Percentiles rank a stretch among this genome's conserved stretches.
Evolutionary conservation across 1,140 invertebrate species (phyloP).

Genomic region (Radopholus similis): DNA sequence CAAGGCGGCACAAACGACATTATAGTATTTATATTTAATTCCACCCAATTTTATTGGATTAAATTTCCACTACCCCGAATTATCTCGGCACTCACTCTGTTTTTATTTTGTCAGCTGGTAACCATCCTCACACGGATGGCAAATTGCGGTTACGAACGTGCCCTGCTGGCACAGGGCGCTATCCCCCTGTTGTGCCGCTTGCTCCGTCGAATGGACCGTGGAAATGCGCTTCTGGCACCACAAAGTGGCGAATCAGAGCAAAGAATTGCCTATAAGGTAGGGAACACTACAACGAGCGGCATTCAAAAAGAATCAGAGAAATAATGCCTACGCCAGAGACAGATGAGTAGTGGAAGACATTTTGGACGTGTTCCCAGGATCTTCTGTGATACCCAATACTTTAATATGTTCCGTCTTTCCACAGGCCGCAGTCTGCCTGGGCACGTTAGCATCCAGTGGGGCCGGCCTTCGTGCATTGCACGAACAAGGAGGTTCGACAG

Average conservation of each 20-base stretch:
- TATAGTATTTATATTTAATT: background rate
- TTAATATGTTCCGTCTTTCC: background rate
- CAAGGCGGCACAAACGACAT: too few relatives aligned
- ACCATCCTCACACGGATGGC: constrained; percentile 30
- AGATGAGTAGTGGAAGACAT: background rate
- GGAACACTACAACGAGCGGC: too few relatives aligned
- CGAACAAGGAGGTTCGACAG: constrained; percentile 8
- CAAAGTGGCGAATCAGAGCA: too few relatives aligned
- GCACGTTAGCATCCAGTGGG: constrained; percentile 5
- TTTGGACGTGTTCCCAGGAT: background rate
- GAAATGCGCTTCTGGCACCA: too few relatives aligned
- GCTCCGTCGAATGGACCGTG: constrained; percentile 1
- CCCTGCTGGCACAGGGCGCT: constrained; percentile 27
- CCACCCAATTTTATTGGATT: constrained; percentile 8
- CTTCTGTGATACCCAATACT: background rate
- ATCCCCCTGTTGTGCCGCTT: constrained; percentile 24
- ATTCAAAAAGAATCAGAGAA: too few relatives aligned
- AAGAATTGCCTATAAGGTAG: too few relatives aligned
- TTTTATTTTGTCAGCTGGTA: too few relatives aligned
- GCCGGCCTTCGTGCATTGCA: constrained; percentile 20
- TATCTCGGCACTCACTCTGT: background rate
- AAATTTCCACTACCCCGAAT: background rate
- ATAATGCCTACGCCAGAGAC: too few relatives aligned
- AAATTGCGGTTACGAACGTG: constrained; percentile 25
- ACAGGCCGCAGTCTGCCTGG: constrained; percentile 27